phyloP scores from a whole-genome alignment of 1,140 invertebrate genomes.

The Argopecten irradians region DNA sequence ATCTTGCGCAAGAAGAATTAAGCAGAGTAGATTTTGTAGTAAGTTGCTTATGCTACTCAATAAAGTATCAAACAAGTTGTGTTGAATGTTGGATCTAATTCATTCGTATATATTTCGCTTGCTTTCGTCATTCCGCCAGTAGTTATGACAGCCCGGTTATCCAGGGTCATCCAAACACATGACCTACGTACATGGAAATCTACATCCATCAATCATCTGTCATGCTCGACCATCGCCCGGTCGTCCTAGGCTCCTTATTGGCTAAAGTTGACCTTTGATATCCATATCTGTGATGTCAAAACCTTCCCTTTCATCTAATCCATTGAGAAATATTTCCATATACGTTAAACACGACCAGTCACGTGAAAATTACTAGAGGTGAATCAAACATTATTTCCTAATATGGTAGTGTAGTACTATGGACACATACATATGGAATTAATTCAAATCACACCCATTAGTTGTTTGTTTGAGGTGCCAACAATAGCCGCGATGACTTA shows the following conservation, averaged over 20 bases:
- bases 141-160: neutral
- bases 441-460: neutral
- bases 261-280: neutral
- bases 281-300: neutral
- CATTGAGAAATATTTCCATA: neutral
- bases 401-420: slow-evolving; percentile 17
- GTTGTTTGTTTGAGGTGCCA: neutral
- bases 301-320: neutral
- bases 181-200: slow-evolving; percentile 13
- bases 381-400: neutral
- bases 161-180: neutral
- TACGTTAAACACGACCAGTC: neutral
- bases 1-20: neutral
- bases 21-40: neutral
- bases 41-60: neutral
- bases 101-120: neutral
- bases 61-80: neutral
- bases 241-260: neutral
- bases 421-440: neutral
- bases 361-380: neutral
- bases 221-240: neutral
- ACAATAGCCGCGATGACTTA: too few species aligned
- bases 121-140: neutral
- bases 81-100: neutral
- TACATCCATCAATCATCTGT: slow-evolving; percentile 2